These are phyloP conservation scores for Merodon equestris DNA, from an alignment of 2,888 invertebrate species.

Conservation along the genomic window DNA sequence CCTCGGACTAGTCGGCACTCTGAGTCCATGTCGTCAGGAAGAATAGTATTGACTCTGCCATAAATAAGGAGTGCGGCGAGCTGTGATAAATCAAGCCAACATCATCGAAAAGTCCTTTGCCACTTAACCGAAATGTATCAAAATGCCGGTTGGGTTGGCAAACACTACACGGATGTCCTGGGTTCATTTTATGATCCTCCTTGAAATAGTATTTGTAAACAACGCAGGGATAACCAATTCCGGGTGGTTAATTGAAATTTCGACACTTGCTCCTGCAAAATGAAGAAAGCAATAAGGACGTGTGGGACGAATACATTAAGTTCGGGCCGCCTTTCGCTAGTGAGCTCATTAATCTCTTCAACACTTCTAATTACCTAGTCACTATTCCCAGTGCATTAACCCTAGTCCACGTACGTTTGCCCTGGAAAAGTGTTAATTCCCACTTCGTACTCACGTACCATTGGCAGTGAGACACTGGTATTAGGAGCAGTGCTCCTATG, in stretches of 20 bases:
- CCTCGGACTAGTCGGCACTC: constrained; percentile 45
- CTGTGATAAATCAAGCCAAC: constrained; percentile 56
- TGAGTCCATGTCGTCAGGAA: constrained; percentile 6
- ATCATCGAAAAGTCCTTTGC: constrained; percentile 30
- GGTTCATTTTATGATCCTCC: too few species aligned
- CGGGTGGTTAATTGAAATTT: constrained; percentile 60
- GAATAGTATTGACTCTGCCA: background rate
- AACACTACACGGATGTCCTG: too few species aligned
- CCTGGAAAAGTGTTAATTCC: constrained; percentile 46
- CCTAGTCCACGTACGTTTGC: constrained; percentile 19
- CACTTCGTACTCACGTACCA: constrained; percentile 14
- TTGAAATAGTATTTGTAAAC: constrained; percentile 38
- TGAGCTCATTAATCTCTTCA: constrained; percentile 61
- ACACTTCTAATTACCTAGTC: constrained; percentile 62
- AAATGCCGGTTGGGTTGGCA: too few species aligned
- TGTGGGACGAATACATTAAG: constrained; percentile 5
- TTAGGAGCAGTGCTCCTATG: constrained; percentile 12
- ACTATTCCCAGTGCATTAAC: constrained; percentile 20
- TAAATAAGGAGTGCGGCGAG: constrained; percentile 8
- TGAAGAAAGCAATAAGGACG: too few species aligned
- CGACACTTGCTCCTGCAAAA: constrained; percentile 31
- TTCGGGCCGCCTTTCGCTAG: constrained; percentile 31
- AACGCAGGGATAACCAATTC: constrained; percentile 23
- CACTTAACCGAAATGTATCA: too few species aligned
- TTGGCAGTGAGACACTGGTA: background rate